Conservation (phyloP, 2,888 invertebrate genomes). For the Strigamia crassipes region DNA sequence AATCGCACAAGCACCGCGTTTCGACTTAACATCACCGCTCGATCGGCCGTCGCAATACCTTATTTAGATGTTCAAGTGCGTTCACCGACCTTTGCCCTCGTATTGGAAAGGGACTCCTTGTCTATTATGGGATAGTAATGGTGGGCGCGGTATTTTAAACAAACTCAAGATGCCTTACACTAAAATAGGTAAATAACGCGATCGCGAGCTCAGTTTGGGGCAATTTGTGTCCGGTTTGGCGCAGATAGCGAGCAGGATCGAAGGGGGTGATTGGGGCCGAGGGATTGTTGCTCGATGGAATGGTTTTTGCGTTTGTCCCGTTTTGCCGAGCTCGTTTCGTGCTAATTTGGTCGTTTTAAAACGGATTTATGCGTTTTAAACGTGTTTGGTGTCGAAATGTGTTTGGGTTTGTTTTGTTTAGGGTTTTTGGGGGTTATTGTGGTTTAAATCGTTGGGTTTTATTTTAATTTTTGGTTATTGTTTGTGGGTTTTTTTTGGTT, state of each 20-base stretch:
- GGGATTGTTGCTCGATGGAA: neutral
- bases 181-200: slow-evolving; percentile 51
- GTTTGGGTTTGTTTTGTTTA: neutral
- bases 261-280: neutral
- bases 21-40: neutral
- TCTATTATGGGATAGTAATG: slow-evolving; percentile 58
- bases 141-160: slow-evolving; percentile 62
- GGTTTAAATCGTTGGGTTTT: no score
- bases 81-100: slow-evolving; percentile 43
- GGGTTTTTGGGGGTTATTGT: neutral
- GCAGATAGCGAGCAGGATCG: neutral
- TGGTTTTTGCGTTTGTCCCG: neutral
- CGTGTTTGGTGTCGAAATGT: neutral
- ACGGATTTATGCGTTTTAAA: neutral
- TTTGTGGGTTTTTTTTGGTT: neutral
- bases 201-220: neutral
- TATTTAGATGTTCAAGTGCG: slow-evolving; percentile 20
- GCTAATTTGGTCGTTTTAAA: neutral
- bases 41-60: neutral
- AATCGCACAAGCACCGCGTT: neutral
- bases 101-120: slow-evolving; percentile 19
- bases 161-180: slow-evolving; percentile 53
- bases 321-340: neutral
- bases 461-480: no score
- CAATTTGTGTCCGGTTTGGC: neutral